Conservation (phyloP, 2,113 vertebrate genomes). For the Alethe castanea region DNA sequence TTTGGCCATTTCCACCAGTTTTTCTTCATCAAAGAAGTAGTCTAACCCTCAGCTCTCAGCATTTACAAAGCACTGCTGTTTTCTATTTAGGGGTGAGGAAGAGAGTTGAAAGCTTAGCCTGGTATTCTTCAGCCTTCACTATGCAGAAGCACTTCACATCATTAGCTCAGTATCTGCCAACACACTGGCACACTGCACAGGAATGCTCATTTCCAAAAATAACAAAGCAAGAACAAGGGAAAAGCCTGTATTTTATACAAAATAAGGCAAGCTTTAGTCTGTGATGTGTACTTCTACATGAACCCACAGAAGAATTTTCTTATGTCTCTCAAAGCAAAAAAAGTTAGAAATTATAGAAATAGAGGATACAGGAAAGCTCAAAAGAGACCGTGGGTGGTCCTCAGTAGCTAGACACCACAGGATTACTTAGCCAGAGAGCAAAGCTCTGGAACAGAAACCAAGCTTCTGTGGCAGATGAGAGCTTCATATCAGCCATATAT, state of each 20-base stretch:
- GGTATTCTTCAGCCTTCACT: background rate
- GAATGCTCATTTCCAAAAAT: background rate
- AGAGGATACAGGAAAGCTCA: background rate
- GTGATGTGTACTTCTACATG: background rate
- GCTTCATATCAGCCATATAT: background rate
- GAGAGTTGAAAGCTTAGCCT: background rate
- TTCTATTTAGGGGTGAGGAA: background rate
- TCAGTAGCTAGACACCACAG: background rate
- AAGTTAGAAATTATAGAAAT: background rate
- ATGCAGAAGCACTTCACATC: background rate
- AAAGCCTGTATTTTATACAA: background rate
- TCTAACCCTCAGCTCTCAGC: background rate
- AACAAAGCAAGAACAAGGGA: background rate
- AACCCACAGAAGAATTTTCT: background rate
- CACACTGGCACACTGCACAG: background rate
- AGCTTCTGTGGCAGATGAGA: background rate
- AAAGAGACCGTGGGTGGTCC: background rate
- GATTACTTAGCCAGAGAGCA: background rate
- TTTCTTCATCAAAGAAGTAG: background rate
- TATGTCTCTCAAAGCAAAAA: background rate
- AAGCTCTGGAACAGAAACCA: background rate
- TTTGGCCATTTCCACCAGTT: background rate
- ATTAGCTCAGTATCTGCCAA: background rate
- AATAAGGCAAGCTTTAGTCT: background rate
- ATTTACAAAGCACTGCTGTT: background rate